phyloP scores from a whole-genome alignment of 2,888 invertebrate genomes.

The Lepeophtheirus nordmannii region DNA sequence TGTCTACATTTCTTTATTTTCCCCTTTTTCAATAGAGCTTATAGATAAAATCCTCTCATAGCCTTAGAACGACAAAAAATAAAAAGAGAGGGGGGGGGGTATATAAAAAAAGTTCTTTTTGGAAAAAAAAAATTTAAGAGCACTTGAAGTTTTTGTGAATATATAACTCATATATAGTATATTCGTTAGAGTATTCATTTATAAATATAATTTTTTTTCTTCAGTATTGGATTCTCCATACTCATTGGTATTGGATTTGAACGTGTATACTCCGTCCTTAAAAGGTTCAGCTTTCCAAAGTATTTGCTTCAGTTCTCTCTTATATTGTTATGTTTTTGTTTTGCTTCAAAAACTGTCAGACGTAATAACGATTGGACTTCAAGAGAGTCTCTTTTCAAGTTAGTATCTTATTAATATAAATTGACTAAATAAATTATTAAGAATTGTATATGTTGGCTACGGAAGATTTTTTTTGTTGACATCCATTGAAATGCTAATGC shows the following conservation, averaged over 20 bases:
- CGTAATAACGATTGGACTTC: slow-evolving; percentile 63
- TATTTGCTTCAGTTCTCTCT: neutral
- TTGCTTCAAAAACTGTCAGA: slow-evolving; percentile 49
- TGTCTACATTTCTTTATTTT: too few relatives aligned
- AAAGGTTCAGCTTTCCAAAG: slow-evolving; percentile 8
- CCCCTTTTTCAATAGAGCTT: too few relatives aligned
- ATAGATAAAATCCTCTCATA: too few relatives aligned
- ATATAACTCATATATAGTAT: too few relatives aligned
- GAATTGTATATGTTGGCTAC: too few relatives aligned
- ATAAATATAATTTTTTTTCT: neutral
- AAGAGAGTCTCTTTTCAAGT: slow-evolving; percentile 60
- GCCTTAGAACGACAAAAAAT: too few relatives aligned
- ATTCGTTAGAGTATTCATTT: too few relatives aligned
- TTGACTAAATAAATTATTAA: neutral
- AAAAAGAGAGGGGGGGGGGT: too few relatives aligned
- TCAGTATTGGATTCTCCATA: neutral
- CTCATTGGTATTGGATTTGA: neutral
- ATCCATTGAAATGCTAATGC: too few relatives aligned
- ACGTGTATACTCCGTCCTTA: neutral
- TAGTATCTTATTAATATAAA: slow-evolving; percentile 29
- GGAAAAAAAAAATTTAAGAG: too few relatives aligned
- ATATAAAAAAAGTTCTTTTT: neutral
- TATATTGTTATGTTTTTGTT: slow-evolving; percentile 29
- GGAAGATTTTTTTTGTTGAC: too few relatives aligned
- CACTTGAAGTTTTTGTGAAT: too few relatives aligned